Percentiles rank a stretch among this genome's conserved stretches.
Conservation (phyloP, 2,797 vertebrate genomes). For the Enteromius fasciolatus region DNA sequence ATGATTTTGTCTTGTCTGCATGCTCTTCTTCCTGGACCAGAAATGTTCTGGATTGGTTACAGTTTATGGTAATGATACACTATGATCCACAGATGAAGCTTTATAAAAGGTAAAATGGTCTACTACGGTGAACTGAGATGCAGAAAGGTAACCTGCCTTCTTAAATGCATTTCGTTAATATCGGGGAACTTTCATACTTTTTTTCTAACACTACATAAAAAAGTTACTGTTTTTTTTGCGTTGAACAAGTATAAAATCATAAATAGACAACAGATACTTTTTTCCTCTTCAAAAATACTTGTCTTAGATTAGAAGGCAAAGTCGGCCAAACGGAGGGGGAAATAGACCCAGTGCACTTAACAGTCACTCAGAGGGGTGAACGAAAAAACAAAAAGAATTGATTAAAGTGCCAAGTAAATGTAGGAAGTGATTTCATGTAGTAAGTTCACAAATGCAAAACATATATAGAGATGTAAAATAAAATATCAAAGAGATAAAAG, state of each 20-base stretch:
- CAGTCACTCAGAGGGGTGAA: constrained; percentile 65
- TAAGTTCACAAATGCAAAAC: constrained; percentile 36
- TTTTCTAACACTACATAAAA: constrained; percentile 48
- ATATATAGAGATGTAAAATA: constrained; percentile 37
- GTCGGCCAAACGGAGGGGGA: constrained; percentile 63
- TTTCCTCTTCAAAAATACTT: constrained; percentile 69
- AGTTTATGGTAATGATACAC: constrained; percentile 9
- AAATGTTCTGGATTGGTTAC: constrained; percentile 15
- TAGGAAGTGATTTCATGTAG: constrained; percentile 37
- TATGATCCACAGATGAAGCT: constrained; percentile 23
- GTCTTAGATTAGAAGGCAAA: constrained; percentile 67
- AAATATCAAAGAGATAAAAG: constrained; percentile 44
- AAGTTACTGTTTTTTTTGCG: background rate
- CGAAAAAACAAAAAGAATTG: constrained; percentile 55
- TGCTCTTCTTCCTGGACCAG: constrained; percentile 7
- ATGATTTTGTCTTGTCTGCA: constrained; percentile 8
- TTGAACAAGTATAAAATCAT: constrained; percentile 48
- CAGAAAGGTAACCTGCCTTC: constrained; percentile 41
- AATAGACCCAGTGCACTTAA: constrained; percentile 71
- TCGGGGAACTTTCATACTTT: constrained; percentile 19
- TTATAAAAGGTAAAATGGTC: constrained; percentile 22
- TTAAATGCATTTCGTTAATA: constrained; percentile 26
- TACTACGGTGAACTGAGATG: background rate
- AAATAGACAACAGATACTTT: constrained; percentile 65
- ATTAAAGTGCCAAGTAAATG: constrained; percentile 71